Evolutionary conservation across 2,113 vertebrate genomes (phyloP).

Genomic region (Sphyrna mokarran): DNA sequence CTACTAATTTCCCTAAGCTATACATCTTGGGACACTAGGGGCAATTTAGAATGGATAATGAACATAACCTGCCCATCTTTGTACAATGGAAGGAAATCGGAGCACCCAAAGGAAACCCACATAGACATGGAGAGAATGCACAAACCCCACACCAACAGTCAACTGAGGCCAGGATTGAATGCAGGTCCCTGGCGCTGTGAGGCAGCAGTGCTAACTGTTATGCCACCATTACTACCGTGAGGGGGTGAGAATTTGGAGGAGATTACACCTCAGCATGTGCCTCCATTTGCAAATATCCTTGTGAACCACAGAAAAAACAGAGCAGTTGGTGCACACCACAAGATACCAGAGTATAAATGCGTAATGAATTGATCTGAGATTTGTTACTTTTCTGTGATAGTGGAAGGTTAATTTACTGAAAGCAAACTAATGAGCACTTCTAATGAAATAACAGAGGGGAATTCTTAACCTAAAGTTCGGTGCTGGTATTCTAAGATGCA

Average conservation of each 20-base stretch:
- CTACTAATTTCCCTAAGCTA: too few relatives aligned
- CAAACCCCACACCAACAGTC: too few relatives aligned
- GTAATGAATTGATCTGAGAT: background rate
- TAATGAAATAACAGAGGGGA: background rate
- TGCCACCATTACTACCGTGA: too few relatives aligned
- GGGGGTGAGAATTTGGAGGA: background rate
- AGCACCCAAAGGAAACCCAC: too few relatives aligned
- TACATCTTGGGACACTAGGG: too few relatives aligned
- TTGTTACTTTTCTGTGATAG: background rate
- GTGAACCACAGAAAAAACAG: background rate
- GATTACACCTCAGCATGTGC: background rate
- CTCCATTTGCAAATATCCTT: background rate
- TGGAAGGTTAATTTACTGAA: background rate
- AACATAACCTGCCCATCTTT: too few relatives aligned
- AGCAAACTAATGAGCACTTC: background rate
- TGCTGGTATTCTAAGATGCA: background rate
- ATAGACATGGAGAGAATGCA: too few relatives aligned
- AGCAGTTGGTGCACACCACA: background rate
- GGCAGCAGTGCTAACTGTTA: too few relatives aligned
- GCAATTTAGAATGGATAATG: too few relatives aligned
- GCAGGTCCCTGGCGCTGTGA: too few relatives aligned
- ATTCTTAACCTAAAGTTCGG: background rate
- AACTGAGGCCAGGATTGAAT: too few relatives aligned
- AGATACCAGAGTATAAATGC: background rate
- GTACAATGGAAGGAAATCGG: too few relatives aligned